Percentiles rank a stretch among this genome's conserved stretches.
Evolutionary conservation across 2,797 vertebrate genomes (phyloP).

Genomic region (Tamandua tetradactyla): DNA sequence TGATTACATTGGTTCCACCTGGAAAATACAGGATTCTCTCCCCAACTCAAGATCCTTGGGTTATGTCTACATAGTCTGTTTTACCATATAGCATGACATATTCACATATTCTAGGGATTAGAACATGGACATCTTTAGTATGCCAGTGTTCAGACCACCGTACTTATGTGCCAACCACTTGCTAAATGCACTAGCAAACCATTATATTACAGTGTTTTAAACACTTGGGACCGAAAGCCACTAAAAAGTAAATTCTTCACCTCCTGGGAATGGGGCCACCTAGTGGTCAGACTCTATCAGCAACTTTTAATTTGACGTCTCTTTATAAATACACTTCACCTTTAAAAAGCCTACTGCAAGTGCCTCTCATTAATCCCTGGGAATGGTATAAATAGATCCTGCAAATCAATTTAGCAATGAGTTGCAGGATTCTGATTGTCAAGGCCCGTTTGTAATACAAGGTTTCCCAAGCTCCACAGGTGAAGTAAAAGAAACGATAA

Average conservation of each 20-base stretch:
- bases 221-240: background rate
- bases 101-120: too few relatives aligned
- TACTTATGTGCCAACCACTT: too few relatives aligned
- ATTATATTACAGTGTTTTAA: background rate
- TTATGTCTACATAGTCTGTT: too few relatives aligned
- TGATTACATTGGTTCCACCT: too few relatives aligned
- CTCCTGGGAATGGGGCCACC: background rate
- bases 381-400: background rate
- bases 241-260: background rate
- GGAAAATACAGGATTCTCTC: too few relatives aligned
- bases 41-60: too few relatives aligned
- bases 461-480: background rate
- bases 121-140: too few relatives aligned
- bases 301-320: background rate
- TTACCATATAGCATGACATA: too few relatives aligned
- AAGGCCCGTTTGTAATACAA: background rate
- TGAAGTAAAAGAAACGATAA: background rate
- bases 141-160: too few relatives aligned
- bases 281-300: background rate
- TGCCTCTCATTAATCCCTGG: background rate
- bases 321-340: background rate
- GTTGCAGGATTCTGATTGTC: background rate
- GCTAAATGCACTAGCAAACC: background rate
- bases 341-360: background rate
- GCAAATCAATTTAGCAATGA: background rate